Conservation (phyloP, 2,113 vertebrate species). For the Passer montanus region DNA sequence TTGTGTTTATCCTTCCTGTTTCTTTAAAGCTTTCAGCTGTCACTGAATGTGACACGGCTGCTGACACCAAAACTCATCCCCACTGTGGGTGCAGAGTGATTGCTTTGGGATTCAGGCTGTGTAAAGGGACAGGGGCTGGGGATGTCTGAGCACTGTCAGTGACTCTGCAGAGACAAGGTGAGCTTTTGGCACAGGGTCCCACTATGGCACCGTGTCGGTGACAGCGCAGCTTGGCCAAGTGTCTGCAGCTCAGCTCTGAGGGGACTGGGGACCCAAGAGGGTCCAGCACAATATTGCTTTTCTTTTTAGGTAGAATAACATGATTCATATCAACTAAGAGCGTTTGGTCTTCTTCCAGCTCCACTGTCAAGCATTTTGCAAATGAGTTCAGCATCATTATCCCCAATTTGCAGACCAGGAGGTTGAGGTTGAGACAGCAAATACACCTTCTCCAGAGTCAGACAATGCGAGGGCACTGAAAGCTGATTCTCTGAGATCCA, state of each 20-base stretch:
- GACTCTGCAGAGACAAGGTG: background rate
- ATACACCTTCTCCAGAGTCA: background rate
- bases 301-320: background rate
- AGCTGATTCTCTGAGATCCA: background rate
- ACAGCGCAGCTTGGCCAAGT: fast-evolving
- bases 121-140: background rate
- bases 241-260: background rate
- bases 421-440: background rate
- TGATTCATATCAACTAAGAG: background rate
- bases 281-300: background rate
- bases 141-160: background rate
- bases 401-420: background rate
- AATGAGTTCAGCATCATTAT: background rate
- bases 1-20: background rate
- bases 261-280: background rate
- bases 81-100: fast-evolving
- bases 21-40: background rate
- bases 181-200: background rate
- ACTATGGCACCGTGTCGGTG: fast-evolving
- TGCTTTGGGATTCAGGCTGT: background rate
- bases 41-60: background rate
- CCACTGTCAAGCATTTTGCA: background rate
- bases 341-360: background rate
- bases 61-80: background rate
- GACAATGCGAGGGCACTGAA: background rate